Percentiles rank a stretch among this genome's conserved stretches.
Evolutionary conservation across 2,888 invertebrate genomes (phyloP).

Genomic region (Chloroclystis v-ata): DNA sequence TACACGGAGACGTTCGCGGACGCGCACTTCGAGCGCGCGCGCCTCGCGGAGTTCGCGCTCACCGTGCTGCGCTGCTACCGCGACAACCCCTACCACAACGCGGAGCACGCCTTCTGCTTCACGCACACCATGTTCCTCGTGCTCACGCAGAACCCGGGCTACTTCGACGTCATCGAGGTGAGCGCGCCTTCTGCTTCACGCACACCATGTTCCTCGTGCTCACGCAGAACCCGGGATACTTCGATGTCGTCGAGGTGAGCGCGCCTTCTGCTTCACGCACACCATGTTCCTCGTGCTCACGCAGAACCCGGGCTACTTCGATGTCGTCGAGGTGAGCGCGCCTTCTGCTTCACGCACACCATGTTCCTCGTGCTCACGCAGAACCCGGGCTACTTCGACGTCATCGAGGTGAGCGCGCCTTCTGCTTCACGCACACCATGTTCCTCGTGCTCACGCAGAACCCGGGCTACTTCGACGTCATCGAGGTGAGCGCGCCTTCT

Average conservation of each 20-base stretch:
- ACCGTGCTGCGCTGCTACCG: constrained; percentile 70
- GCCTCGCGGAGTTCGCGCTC: constrained; percentile 69
- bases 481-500: too few species aligned
- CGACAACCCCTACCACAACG: constrained; percentile 79
- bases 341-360: too few species aligned
- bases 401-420: constrained; percentile 10
- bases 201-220: neutral
- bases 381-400: constrained; percentile 67
- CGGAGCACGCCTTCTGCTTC: constrained; percentile 80
- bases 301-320: too few species aligned
- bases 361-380: constrained; percentile 15
- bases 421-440: too few species aligned
- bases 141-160: constrained; percentile 62
- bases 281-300: constrained; percentile 78
- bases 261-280: constrained; percentile 80
- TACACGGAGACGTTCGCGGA: constrained; percentile 65
- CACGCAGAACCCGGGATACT: too few species aligned
- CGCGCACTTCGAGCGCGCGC: constrained; percentile 50
- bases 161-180: constrained; percentile 47
- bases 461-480: constrained; percentile 55
- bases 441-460: constrained; percentile 41
- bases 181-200: neutral
- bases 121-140: constrained; percentile 80
- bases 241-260: too few species aligned
- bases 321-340: too few species aligned